Conservation (phyloP, 2,113 vertebrate genomes). For the Tragelaphus buxtoni region DNA sequence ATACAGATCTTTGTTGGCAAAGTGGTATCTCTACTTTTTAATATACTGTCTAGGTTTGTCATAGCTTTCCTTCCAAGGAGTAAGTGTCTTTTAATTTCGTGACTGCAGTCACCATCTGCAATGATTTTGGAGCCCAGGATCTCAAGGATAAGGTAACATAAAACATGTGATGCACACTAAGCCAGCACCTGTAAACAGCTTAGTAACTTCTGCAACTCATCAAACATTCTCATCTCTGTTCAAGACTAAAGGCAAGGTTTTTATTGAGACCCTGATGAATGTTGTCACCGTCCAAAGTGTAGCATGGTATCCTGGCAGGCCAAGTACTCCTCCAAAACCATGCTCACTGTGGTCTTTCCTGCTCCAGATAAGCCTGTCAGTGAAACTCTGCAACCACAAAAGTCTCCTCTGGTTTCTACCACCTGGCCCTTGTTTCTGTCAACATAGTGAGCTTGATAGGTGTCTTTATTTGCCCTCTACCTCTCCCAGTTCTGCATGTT, state of each 20-base stretch:
- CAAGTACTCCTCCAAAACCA: slow-evolving; percentile 96
- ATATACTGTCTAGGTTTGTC: background rate
- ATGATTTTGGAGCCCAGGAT: slow-evolving; percentile 70
- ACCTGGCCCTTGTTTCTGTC: slow-evolving; percentile 96
- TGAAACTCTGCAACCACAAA: slow-evolving; percentile 93
- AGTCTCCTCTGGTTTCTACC: slow-evolving; percentile 92
- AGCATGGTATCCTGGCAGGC: slow-evolving; percentile 96
- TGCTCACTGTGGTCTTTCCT: slow-evolving; percentile 98
- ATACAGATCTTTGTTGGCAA: background rate
- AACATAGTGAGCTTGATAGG: slow-evolving; percentile 94
- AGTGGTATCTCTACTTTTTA: background rate
- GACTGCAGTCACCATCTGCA: background rate
- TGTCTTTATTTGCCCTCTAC: slow-evolving; percentile 94
- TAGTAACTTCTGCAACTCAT: slow-evolving; percentile 95
- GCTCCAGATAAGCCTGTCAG: slow-evolving; percentile 95
- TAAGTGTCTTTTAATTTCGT: background rate
- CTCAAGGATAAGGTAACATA: slow-evolving; percentile 93
- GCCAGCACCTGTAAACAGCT: slow-evolving; percentile 95
- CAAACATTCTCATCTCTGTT: slow-evolving; percentile 97
- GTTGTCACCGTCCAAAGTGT: slow-evolving; percentile 96
- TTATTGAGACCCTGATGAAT: slow-evolving; percentile 97
- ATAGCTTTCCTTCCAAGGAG: background rate
- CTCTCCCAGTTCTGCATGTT: slow-evolving; percentile 87
- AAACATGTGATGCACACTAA: slow-evolving; percentile 97
- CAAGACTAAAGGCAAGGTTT: slow-evolving; percentile 94